Evolutionary conservation across 2,888 invertebrate genomes (phyloP), one percentile per base, ranked within the genome.

Genomic region (Cataglyphis cursor): DNA sequence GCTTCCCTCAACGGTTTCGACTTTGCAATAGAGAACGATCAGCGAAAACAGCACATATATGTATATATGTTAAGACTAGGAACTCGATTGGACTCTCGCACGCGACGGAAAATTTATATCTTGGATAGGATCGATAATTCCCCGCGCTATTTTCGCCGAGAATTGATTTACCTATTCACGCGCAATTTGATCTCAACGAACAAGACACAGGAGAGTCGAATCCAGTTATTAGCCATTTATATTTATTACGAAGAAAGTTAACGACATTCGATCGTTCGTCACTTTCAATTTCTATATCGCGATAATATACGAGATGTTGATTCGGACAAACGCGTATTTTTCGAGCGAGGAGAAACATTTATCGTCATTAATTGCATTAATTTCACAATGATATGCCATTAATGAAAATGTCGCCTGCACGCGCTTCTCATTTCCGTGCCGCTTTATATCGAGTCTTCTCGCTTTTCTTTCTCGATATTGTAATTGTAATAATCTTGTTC

Each of bases 301-400:
- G 6, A 21, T 59, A 44, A 31, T 44, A 41, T 15, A 10, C 18
- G 68, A 68, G 68, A 68, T 21, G 15, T 24, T 70, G 57, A 44
- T 24, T 64, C 59, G 24, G n/a, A 44, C 35, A 78, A 59, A 35
- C 21, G 59, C 10, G 59, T 21, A 24, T 24, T 31, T 78, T 28
- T 51, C 21, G n/a, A 65, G 51, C 54, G 10, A 9, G n/a, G 35
- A 48, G 64, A 35, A 48, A 57, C 62, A 80, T 87, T 87, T 85
- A 89, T 85, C 82, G 70, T 59, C 75, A 82, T 87, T 89, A 89
- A 89, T 89, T 87, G 85, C 12, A 41, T 70, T 74, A 51, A 51
- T 51, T 73, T 68, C 61, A 59, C 59, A 41, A 51, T 64, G 66
- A 62, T 80, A 64, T 44, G 15, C 65, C 18, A 28, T 70, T 82